These are phyloP conservation scores for Chloropsis cyanopogon DNA, from an alignment of 2,113 vertebrate species.

Conservation along the genomic window DNA sequence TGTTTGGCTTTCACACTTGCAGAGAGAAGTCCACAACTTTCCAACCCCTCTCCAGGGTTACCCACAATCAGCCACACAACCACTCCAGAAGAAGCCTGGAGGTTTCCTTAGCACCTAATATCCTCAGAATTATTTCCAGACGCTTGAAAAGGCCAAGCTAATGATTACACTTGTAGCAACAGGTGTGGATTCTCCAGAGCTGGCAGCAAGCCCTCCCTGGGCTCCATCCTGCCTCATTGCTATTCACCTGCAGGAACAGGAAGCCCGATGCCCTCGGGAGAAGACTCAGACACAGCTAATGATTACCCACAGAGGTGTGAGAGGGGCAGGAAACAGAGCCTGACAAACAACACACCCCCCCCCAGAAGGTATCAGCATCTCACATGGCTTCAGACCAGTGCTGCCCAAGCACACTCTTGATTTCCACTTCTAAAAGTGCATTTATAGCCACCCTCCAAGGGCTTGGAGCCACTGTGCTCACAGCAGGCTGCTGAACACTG, in stretches of 20 bases:
- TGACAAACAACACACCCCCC: not conserved
- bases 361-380: fast-evolving
- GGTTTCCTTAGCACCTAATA: not conserved
- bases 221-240: conserved; percentile 33
- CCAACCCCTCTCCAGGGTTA: not conserved
- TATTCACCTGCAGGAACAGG: conserved; percentile 26
- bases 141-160: conserved; percentile 25
- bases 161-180: conserved; percentile 26
- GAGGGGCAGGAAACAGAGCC: not conserved
- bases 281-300: conserved; percentile 9
- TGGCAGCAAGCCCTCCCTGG: not conserved
- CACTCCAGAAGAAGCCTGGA: not conserved
- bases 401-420: not conserved
- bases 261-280: not conserved
- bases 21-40: not conserved
- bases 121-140: conserved; percentile 17
- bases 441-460: not conserved
- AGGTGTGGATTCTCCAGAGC: not conserved
- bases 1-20: not conserved
- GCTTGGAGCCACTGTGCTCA: not conserved
- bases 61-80: not conserved
- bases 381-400: not conserved
- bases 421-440: not conserved
- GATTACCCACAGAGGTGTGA: conserved; percentile 3
- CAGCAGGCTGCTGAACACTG: not conserved